Conservation (phyloP, 2,888 invertebrate genomes). For the Drosophila formosana region DNA sequence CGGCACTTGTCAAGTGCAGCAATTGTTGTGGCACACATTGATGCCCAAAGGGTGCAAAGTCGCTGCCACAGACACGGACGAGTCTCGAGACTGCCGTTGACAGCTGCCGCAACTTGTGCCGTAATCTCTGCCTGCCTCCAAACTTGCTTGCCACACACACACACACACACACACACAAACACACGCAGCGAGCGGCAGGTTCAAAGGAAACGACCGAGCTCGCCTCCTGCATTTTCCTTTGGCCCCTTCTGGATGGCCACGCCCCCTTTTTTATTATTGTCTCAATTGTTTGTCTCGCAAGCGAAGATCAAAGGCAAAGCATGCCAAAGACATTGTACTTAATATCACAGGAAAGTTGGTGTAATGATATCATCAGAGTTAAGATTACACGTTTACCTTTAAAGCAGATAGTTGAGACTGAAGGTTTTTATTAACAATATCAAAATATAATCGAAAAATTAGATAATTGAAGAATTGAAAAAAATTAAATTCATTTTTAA, state of each 20-base stretch:
- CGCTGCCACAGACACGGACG: neutral
- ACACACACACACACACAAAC: neutral
- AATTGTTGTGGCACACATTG: slow-evolving; percentile 4
- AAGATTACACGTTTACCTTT: neutral
- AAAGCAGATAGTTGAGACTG: no score
- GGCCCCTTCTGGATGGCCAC: neutral
- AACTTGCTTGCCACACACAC: slow-evolving; percentile 6
- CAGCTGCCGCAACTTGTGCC: slow-evolving; percentile 22
- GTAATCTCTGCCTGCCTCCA: slow-evolving; percentile 17
- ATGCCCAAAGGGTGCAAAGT: slow-evolving; percentile 4
- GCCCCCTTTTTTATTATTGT: slow-evolving; percentile 13
- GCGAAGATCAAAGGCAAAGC: slow-evolving; percentile 14
- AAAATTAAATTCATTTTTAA: no score
- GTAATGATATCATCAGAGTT: neutral
- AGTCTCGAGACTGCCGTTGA: slow-evolving; percentile 11
- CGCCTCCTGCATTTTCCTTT: neutral
- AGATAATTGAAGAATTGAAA: no score
- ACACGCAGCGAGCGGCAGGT: slow-evolving; percentile 7
- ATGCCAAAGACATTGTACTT: neutral
- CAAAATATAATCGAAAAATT: no score
- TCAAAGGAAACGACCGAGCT: slow-evolving; percentile 21
- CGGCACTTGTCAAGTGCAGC: slow-evolving; percentile 37
- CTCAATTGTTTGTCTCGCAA: neutral
- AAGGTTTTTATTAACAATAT: no score
- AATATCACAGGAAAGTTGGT: neutral